A percentile compares a stretch with the other conserved stretches of the same genome.
Conservation (phyloP, 2,888 invertebrate species). For the Dolomedes plantarius region DNA sequence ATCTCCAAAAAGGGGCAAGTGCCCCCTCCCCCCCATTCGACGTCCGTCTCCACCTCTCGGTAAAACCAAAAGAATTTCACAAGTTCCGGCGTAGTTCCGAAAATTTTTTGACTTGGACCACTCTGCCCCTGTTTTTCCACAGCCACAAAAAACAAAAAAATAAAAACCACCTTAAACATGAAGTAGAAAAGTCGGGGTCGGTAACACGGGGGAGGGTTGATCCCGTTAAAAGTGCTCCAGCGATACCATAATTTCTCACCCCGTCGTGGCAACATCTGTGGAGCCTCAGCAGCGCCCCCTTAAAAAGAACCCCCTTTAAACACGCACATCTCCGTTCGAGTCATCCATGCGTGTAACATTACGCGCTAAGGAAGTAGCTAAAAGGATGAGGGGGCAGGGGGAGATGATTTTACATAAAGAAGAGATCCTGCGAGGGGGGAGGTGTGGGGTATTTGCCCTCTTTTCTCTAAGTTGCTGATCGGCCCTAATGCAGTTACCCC, state of each 20-base stretch:
- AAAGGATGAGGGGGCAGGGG: slow-evolving; percentile 38
- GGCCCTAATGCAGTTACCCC: slow-evolving; percentile 68
- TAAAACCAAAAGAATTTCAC: too few species aligned
- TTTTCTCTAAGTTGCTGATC: slow-evolving; percentile 62
- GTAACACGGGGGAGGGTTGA: slow-evolving; percentile 9
- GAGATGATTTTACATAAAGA: slow-evolving; percentile 66
- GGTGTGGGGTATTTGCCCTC: slow-evolving; percentile 28
- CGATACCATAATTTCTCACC: slow-evolving; percentile 72
- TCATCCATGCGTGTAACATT: slow-evolving; percentile 67
- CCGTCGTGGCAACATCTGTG: slow-evolving; percentile 71
- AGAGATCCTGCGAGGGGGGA: slow-evolving; percentile 31
- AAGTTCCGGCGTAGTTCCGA: neutral
- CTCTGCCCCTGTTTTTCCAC: neutral
- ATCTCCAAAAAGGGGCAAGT: too few species aligned
- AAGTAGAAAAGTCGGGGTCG: neutral
- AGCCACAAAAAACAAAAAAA: neutral
- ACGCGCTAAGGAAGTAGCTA: slow-evolving; percentile 44
- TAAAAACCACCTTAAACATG: slow-evolving; percentile 41
- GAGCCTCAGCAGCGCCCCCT: slow-evolving; percentile 50
- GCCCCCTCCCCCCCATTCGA: too few species aligned
- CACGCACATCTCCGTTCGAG: slow-evolving; percentile 29
- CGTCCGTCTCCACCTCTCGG: too few species aligned
- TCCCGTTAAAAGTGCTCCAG: slow-evolving; percentile 69
- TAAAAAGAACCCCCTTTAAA: slow-evolving; percentile 44
- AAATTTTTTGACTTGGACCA: slow-evolving; percentile 35